Evolutionary conservation across 2,797 vertebrate genomes (phyloP), one percentile per base, ranked within the genome.

Genomic region (Holocentrus rufus): DNA sequence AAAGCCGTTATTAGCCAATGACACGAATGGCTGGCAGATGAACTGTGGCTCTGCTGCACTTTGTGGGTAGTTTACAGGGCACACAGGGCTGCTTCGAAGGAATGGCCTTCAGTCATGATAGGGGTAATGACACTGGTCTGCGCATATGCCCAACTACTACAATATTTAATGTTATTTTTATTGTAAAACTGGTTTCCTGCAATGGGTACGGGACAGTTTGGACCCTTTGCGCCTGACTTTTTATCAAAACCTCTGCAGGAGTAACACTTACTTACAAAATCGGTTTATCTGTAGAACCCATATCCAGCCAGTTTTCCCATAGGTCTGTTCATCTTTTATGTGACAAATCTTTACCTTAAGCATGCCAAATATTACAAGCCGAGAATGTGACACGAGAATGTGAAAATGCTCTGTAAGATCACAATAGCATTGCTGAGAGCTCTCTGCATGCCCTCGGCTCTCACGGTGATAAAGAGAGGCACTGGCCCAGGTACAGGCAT

Each of bases 391-490:
- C 63, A 36, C 27, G n/a, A n/a, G 3, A 70, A 75, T 69, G 65
- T 81, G 63, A 79, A 55, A 69, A 77, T 13, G 49, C 55, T 69
- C 56, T 54, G 52, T 79, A 77, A 80, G 69, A 78, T 81, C 70
- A 49, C 31, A 53, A 67, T 66, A 50, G 56, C 27, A 13, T 63
- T 47, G 23, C 75, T 80, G 63, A 85, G 75, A 76, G 77, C 62
- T 80, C 85, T 59, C 15, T 46, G 8, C 73, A 59, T 39, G 59
- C 73, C 71, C 80, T 76, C 42, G 25, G 72, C 78, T 84, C 82
- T 87, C 55, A 8, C 50, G 10, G 95, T 92, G 92, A 95, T 90
- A 94, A 97, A 96, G 90, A 95, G 94, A 89, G 94, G 87, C 0
- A 91, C 91, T 22, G 81, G 72, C 59, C 66, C 55, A 67, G 74